These are phyloP conservation scores for Thunnus thynnus DNA, from an alignment of 2,113 vertebrate species.

Conservation along the genomic window DNA sequence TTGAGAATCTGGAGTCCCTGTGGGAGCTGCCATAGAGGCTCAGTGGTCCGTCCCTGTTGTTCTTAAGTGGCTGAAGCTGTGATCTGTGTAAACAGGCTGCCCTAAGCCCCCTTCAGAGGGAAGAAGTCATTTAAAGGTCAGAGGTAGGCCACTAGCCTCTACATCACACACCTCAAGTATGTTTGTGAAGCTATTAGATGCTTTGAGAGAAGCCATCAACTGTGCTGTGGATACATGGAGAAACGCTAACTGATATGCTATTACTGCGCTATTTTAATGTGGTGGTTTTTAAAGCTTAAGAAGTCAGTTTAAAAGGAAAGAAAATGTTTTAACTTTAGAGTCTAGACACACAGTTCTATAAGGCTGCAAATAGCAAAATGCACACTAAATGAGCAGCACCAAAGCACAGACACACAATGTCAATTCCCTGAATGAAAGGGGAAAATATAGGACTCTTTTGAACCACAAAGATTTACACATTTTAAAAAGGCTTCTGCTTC, in stretches of 20 bases:
- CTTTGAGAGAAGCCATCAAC: constrained; percentile 35
- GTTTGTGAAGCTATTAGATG: constrained; percentile 66
- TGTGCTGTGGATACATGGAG: constrained; percentile 10
- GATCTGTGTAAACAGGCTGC: constrained; percentile 84
- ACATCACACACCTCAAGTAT: constrained; percentile 67
- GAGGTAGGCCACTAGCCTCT: constrained; percentile 65
- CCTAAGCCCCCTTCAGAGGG: constrained; percentile 75
- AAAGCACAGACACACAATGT: constrained; percentile 64
- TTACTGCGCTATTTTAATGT: constrained; percentile 10
- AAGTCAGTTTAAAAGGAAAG: constrained; percentile 23
- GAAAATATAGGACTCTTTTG: constrained; percentile 68
- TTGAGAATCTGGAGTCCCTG: constrained; percentile 51
- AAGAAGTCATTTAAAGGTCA: constrained; percentile 81
- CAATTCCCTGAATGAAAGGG: constrained; percentile 71
- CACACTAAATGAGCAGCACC: constrained; percentile 68
- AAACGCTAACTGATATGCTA: neutral
- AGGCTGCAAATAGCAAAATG: constrained; percentile 44
- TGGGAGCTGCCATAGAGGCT: constrained; percentile 69
- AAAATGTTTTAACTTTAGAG: constrained; percentile 42
- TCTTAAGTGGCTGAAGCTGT: constrained; percentile 81
- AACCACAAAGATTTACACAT: constrained; percentile 84
- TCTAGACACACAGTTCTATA: neutral
- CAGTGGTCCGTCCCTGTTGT: constrained; percentile 75
- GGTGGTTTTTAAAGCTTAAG: constrained; percentile 43
- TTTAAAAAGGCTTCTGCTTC: constrained; percentile 84